Evolutionary conservation across 2,113 vertebrate species (phyloP).

Genomic region (Corvus cornix): DNA sequence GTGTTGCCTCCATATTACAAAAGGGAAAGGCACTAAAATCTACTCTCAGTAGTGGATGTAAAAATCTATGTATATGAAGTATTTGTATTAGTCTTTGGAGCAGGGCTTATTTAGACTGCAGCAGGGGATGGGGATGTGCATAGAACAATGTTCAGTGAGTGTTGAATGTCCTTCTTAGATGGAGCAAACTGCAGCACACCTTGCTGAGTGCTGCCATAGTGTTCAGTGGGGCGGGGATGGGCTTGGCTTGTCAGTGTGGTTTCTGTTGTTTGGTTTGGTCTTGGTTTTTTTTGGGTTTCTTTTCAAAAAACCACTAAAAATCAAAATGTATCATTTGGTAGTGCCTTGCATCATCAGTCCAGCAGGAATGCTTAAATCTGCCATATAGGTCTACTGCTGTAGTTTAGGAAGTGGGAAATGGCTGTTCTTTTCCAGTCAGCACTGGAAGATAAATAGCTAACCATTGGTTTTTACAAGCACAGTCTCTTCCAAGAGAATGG

Average conservation of each 20-base stretch:
- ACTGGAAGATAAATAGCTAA: neutral
- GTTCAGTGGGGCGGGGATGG: neutral
- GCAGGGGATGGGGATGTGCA: neutral
- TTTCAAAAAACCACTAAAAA: neutral
- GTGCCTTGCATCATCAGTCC: neutral
- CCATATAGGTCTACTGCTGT: neutral
- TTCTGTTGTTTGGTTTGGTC: neutral
- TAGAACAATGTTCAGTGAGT: neutral
- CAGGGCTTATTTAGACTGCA: neutral
- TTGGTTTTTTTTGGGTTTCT: accelerated
- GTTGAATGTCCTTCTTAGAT: neutral
- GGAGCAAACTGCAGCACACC: neutral
- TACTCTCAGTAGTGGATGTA: neutral
- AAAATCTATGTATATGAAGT: neutral
- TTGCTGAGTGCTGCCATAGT: neutral
- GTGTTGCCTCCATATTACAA: neutral
- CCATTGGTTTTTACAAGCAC: neutral
- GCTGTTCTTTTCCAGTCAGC: neutral
- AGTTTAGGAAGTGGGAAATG: neutral
- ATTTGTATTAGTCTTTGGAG: neutral
- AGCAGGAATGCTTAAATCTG: neutral
- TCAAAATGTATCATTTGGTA: neutral
- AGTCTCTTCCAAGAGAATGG: neutral
- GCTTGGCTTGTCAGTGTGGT: too few species aligned
- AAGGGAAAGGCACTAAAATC: neutral